Conservation (phyloP, 2,113 vertebrate genomes). For the Dolichotis patagonum region DNA sequence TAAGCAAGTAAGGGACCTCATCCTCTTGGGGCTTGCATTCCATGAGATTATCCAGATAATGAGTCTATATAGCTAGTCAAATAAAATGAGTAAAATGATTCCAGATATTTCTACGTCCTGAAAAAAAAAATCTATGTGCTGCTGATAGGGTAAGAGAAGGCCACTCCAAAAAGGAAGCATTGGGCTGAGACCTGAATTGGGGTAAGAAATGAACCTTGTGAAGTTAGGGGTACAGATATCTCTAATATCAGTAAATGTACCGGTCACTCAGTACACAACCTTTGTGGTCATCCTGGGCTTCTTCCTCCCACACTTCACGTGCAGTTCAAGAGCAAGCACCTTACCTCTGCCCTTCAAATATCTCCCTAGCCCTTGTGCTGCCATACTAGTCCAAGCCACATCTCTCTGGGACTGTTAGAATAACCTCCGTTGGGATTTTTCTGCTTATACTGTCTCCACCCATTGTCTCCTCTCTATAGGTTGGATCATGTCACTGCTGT, state of each 20-base stretch:
- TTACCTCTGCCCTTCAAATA: not conserved
- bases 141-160: no score
- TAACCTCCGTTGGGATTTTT: not conserved
- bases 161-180: not conserved
- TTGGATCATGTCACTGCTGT: not conserved
- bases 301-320: not conserved
- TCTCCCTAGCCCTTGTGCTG: not conserved
- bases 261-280: not conserved
- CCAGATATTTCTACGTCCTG: not conserved
- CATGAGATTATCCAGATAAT: not conserved
- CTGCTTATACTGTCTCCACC: not conserved
- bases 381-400: not conserved
- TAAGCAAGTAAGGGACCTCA: not conserved
- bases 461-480: not conserved
- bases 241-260: not conserved
- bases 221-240: not conserved
- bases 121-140: not conserved
- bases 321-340: not conserved
- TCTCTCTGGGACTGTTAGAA: not conserved
- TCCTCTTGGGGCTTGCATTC: accelerated
- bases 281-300: not conserved
- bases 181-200: not conserved
- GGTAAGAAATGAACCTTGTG: not conserved
- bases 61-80: not conserved
- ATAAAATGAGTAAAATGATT: not conserved